Conservation (phyloP, 2,113 vertebrate genomes). For the Odocoileus virginianus region DNA sequence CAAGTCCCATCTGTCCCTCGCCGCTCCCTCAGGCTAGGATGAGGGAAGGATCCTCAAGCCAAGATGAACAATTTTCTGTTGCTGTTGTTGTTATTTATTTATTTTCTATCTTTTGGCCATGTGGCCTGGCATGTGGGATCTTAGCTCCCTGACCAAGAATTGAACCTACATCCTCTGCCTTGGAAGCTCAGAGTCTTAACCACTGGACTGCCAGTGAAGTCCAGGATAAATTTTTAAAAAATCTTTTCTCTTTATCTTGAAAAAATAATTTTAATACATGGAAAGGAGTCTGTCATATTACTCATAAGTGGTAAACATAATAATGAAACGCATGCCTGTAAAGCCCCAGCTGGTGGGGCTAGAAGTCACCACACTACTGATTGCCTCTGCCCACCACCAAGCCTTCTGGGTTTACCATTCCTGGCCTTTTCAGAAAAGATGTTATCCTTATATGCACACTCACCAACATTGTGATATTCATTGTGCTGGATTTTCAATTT, state of each 20-base stretch:
- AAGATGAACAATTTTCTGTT: background rate
- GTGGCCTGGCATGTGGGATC: background rate
- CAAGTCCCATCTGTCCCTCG: accelerated
- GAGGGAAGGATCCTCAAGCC: background rate
- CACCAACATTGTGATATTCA: background rate
- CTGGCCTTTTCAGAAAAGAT: background rate
- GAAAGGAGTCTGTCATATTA: no score
- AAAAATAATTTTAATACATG: background rate
- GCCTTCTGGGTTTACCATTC: background rate
- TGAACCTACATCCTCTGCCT: background rate
- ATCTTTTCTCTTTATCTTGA: background rate
- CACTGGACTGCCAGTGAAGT: background rate
- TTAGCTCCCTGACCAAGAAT: background rate
- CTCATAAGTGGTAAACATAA: background rate
- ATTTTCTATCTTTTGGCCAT: background rate
- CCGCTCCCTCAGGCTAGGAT: accelerated
- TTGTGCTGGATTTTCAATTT: background rate
- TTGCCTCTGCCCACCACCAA: background rate
- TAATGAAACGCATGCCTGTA: background rate
- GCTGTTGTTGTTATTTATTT: background rate
- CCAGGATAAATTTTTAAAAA: background rate
- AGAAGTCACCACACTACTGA: background rate
- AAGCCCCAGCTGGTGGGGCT: background rate
- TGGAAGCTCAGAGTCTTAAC: background rate
- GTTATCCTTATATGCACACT: background rate